These are phyloP conservation scores for Noctua janthe DNA, from an alignment of 2,888 invertebrate species.

Conservation along the genomic window DNA sequence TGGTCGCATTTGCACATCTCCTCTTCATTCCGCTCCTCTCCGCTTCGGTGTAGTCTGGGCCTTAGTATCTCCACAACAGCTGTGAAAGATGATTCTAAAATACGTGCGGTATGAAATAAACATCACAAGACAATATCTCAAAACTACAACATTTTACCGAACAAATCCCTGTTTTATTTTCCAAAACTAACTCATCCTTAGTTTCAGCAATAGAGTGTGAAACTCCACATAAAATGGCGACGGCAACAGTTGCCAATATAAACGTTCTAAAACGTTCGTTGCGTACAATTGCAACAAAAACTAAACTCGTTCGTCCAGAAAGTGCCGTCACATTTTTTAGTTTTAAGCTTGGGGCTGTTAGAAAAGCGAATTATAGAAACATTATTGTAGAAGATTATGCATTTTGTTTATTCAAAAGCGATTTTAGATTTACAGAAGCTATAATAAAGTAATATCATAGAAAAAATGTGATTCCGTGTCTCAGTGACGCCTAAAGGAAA, in stretches of 20 bases:
- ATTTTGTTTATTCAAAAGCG: background rate
- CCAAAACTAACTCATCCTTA: background rate
- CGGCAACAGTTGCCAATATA: slow-evolving; percentile 56
- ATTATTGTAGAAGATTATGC: background rate
- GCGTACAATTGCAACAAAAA: slow-evolving; percentile 72
- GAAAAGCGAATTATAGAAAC: slow-evolving; percentile 18
- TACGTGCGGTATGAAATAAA: background rate
- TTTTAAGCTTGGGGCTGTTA: slow-evolving; percentile 49
- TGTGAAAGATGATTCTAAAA: background rate
- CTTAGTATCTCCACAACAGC: background rate
- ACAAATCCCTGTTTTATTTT: slow-evolving; percentile 4
- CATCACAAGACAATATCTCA: background rate
- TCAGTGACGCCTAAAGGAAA: too few species aligned
- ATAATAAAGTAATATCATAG: background rate
- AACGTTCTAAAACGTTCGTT: slow-evolving; percentile 64
- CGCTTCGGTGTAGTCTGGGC: too few species aligned
- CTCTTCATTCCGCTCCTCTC: too few species aligned
- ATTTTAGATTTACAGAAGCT: background rate
- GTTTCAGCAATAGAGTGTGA: slow-evolving; percentile 63
- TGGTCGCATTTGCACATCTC: too few species aligned
- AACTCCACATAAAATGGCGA: slow-evolving; percentile 63
- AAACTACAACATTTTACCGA: background rate
- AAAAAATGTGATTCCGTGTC: background rate
- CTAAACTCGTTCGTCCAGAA: slow-evolving; percentile 62
- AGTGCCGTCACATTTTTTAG: slow-evolving; percentile 70